Base-by-base conservation (phyloP, 2,888 invertebrate genomes). In the Epirrhoe alternata region DNA sequence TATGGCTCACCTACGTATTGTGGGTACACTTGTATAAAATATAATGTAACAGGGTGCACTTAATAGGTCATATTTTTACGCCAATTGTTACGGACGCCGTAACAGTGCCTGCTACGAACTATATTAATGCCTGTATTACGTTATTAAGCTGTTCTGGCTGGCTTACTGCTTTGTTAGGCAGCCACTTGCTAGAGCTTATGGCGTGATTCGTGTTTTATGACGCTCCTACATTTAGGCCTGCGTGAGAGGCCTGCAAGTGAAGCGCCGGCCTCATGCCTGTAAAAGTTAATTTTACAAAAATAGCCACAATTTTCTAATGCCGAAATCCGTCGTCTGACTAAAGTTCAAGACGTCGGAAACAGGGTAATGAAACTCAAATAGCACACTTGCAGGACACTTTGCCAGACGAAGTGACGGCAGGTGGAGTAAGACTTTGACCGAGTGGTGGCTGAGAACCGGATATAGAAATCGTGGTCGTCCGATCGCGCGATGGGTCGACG, bases 1-100 rank as follows among this genome's bases (percentile, higher is more conserved):
- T 92, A 92, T 92, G 82, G 86, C 88, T 85, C 88, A 88, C 90
- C 90, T 90, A 84, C 83, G 82, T 81, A 82, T 86, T 87, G 86
- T 86, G 82, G 83, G 82, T 83, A 84, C 83, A 85, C 85, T 84
- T 87, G 86, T 86, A 86, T 89, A 87, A 89, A 86, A 86, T 89
- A 88, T 87, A 84, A 86, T 82, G 87, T 87, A 79, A 82, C 86
- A 83, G 86, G 85, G 80, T 86, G 85, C 84, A 80, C 75, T 81
- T 86, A 84, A 86, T 85, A 84, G 85, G 83, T 85, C 79, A 81
- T 83, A 82, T 82, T 84, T 84, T 84, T 78, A 80, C 79, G 72
- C 80, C 81, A 77, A 83, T 82, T 82, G 80, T 80, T 77, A 75
- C 75, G 76, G 75, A 76, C 78, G 74, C 72, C 69, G 66, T 71